phyloP scores from a whole-genome alignment of 2,888 invertebrate species.

The Ochlodes sylvanus region DNA sequence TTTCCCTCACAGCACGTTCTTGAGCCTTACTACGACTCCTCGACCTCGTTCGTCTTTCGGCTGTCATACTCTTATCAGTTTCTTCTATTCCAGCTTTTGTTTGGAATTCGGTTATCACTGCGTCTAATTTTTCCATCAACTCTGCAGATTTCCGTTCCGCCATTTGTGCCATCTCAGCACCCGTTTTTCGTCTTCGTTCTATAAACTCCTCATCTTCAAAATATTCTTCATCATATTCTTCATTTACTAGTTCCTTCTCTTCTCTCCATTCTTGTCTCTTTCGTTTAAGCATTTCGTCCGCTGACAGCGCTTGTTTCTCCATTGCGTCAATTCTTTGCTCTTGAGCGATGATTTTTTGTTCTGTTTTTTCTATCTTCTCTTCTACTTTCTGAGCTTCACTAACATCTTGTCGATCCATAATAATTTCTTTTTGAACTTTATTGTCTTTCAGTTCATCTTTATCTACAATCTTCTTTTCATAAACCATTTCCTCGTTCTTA shows the following conservation, averaged over 20 bases:
- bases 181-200: slow-evolving; percentile 53
- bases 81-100: slow-evolving; percentile 61
- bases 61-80: slow-evolving; percentile 42
- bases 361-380: neutral
- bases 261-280: slow-evolving; percentile 36
- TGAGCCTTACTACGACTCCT: slow-evolving; percentile 63
- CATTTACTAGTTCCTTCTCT: slow-evolving; percentile 36
- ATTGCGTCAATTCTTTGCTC: slow-evolving; percentile 1
- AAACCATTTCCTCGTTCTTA: slow-evolving; percentile 26
- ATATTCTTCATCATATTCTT: slow-evolving; percentile 40
- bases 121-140: slow-evolving; percentile 68
- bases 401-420: neutral
- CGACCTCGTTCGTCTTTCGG: slow-evolving; percentile 54
- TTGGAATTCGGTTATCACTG: slow-evolving; percentile 74
- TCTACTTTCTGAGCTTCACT: neutral
- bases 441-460: neutral
- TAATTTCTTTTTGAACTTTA: neutral
- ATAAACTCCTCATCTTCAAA: slow-evolving; percentile 36
- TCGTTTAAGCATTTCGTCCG: slow-evolving; percentile 7
- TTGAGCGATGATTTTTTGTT: slow-evolving; percentile 14
- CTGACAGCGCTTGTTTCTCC: neutral
- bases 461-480: slow-evolving; percentile 8
- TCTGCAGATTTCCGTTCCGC: slow-evolving; percentile 68
- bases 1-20: slow-evolving; percentile 51
- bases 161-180: slow-evolving; percentile 71